Conservation (phyloP, 2,797 vertebrate genomes). For the Gymnothorax javanicus region DNA sequence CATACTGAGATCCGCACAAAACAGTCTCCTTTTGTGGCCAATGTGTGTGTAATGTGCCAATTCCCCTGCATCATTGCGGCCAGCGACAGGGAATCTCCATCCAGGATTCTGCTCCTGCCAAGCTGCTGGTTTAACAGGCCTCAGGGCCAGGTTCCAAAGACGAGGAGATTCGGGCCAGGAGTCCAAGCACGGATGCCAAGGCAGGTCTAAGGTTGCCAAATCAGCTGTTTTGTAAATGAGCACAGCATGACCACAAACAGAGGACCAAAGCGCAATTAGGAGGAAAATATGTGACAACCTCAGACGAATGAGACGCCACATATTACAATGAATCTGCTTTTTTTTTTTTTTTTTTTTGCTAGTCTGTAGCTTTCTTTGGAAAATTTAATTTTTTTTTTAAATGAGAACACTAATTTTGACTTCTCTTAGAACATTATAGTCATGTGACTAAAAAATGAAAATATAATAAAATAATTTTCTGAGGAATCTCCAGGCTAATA, state of each 20-base stretch:
- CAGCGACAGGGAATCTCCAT: neutral
- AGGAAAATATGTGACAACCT: constrained; percentile 18
- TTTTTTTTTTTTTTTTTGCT: neutral
- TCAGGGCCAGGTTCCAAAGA: neutral
- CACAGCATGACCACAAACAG: neutral
- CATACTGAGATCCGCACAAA: neutral
- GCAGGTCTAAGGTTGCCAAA: neutral
- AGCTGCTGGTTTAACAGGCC: neutral
- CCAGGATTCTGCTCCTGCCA: neutral
- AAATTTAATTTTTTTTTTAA: neutral
- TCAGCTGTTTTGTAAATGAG: neutral
- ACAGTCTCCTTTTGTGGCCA: neutral
- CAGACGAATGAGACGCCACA: constrained; percentile 9
- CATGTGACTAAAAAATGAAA: neutral
- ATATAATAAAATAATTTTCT: neutral
- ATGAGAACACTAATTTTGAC: neutral
- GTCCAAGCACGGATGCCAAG: neutral
- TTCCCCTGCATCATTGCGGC: neutral
- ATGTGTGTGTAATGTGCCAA: neutral
- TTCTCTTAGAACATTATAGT: neutral
- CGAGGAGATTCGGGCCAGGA: neutral
- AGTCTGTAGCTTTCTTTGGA: neutral
- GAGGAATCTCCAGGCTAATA: neutral
- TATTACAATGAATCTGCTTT: neutral
- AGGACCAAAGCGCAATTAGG: constrained; percentile 38